Evolutionary conservation across 1,140 invertebrate species (phyloP).

Genomic region (Piezodorus guildinii): DNA sequence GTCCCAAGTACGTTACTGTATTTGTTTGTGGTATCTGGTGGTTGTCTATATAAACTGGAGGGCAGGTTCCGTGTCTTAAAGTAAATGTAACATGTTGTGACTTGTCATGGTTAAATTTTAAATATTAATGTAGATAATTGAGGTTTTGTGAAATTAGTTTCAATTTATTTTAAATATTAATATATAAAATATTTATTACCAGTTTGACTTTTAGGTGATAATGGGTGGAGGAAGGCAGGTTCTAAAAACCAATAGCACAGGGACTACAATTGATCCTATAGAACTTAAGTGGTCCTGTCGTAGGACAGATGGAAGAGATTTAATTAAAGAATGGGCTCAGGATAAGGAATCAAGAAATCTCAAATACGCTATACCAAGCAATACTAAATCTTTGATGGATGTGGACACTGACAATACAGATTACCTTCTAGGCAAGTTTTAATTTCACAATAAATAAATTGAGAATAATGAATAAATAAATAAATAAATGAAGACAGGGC

Average conservation of each 20-base stretch:
- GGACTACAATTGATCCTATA: conserved; percentile 14
- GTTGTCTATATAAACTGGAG: too few species aligned
- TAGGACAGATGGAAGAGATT: conserved; percentile 34
- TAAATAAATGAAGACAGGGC: too few species aligned
- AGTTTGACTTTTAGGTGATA: too few species aligned
- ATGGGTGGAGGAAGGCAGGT: conserved; percentile 1
- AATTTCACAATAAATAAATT: not conserved
- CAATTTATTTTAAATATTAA: not conserved
- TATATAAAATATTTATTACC: too few species aligned
- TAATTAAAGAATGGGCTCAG: conserved; percentile 36
- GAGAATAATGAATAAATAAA: too few species aligned
- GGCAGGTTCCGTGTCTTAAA: too few species aligned
- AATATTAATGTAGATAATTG: too few species aligned
- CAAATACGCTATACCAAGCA: conserved; percentile 30
- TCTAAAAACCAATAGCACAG: not conserved
- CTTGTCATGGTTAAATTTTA: too few species aligned
- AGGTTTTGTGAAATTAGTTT: too few species aligned
- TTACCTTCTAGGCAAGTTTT: conserved; percentile 38
- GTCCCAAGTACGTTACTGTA: too few species aligned
- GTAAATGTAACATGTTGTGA: too few species aligned
- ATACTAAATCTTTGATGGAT: conserved; percentile 37
- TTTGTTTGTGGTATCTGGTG: too few species aligned
- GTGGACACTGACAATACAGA: conserved; percentile 36
- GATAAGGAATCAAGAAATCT: conserved; percentile 29
- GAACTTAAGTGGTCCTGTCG: conserved; percentile 39